Evolutionary conservation across 2,888 invertebrate genomes (phyloP).

Genomic region (Drosophila tanythrix): DNA sequence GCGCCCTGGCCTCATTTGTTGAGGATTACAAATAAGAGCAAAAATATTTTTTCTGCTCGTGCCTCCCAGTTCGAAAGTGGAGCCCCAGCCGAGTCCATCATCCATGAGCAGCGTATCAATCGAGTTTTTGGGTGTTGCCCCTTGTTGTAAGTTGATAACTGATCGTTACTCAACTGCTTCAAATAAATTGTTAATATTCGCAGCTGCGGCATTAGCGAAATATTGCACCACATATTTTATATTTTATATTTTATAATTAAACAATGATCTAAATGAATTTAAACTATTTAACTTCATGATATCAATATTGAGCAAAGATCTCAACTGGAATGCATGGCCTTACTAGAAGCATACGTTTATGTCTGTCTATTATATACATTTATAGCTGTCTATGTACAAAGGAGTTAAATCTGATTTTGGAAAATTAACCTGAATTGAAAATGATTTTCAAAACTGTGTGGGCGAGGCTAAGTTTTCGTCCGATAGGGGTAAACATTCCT

Average conservation of each 20-base stretch:
- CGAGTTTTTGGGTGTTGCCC: not conserved
- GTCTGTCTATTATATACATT: not conserved
- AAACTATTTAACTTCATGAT: not conserved
- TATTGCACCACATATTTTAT: not conserved
- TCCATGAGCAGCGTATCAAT: not conserved
- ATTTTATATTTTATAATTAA: not conserved
- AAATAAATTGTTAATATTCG: too few species aligned
- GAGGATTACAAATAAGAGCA: constrained; percentile 56
- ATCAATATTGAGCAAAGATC: not conserved
- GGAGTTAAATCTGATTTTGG: not conserved
- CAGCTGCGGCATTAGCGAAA: not conserved
- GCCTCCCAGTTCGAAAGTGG: constrained; percentile 26
- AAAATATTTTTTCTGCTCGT: constrained; percentile 53
- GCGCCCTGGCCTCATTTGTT: not conserved
- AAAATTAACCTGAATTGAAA: not conserved
- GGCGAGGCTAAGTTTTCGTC: too few species aligned
- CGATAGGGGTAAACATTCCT: too few species aligned
- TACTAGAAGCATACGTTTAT: too few species aligned
- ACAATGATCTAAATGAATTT: not conserved
- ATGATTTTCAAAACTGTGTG: not conserved
- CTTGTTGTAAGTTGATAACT: not conserved
- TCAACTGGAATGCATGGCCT: not conserved
- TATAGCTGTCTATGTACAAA: not conserved
- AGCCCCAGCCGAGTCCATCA: not conserved
- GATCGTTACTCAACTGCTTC: not conserved